Evolutionary conservation across 2,113 vertebrate genomes (phyloP), one percentile per base, ranked within the genome.

Genomic region (Neodontobutis hainanensis): DNA sequence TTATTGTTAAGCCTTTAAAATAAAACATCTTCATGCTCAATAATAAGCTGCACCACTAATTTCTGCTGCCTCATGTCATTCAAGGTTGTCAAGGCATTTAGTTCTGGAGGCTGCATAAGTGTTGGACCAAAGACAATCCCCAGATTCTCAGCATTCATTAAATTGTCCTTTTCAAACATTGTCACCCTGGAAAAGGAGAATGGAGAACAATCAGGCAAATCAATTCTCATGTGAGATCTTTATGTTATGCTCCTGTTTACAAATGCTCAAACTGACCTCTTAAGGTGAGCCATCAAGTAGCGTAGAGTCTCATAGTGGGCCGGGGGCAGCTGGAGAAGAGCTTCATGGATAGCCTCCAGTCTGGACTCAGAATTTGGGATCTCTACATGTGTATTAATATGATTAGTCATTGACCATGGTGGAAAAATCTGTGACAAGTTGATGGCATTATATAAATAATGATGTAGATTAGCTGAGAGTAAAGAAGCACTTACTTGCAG

Each of bases 61-160:
- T 97, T 99, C 93, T 99, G 97, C 89, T 97, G 95, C 89, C 96
- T 94, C 95, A 97, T 99, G 88, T 98, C 96, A 16, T 97, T 98
- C 84, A 99, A 92, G 0, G 96, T 97, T 42, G 94, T 93, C 68
- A 99, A 92, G 52, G 96, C 96, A 73, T 95, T 96, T 82, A 95
- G 95, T 87, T 98, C 96, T 0, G 96, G 96, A 3, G 97, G 94
- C 85, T 95, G 94, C 97, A 99, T 99, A 68, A 99, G 91, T 8
- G 97, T 99, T 9, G 97, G 97, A 27, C 97, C 97, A 65, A 98
- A 99, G 75, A 99, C 96, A 32, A 98, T 99, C 46, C 96, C 96
- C 82, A 99, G 92, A 65, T 99, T 99, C 88, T 98, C 97, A 44
- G 96, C 89, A 10, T 92, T 97, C 97, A 99, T 99, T 62, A 98